phyloP scores from a whole-genome alignment of 2,113 vertebrate species.

The Varanus salvator region DNA sequence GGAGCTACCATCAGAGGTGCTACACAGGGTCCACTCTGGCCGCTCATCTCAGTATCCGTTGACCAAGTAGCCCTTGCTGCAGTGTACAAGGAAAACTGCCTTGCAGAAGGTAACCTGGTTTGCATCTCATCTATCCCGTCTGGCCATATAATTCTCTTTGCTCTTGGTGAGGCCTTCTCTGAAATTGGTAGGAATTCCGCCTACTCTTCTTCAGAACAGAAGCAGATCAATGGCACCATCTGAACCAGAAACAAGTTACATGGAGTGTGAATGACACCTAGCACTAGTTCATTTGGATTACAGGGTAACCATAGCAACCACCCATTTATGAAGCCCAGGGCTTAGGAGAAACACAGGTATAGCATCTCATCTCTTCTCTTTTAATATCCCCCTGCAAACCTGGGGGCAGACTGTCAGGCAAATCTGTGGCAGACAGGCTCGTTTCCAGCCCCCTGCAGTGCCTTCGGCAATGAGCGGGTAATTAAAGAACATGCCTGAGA shows the following conservation, averaged over 20 bases:
- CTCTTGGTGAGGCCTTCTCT: background rate
- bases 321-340: background rate
- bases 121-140: background rate
- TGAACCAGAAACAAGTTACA: slow-evolving; percentile 4
- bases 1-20: too few relatives aligned
- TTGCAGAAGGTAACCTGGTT: background rate
- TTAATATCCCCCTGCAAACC: slow-evolving; percentile 13
- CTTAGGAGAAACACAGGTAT: background rate
- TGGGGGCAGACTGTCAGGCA: background rate
- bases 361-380: background rate
- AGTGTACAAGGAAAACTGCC: background rate
- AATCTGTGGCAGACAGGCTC: slow-evolving; percentile 19
- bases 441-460: slow-evolving; percentile 3
- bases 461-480: background rate
- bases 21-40: background rate
- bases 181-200: background rate
- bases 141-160: background rate
- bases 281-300: slow-evolving; percentile 3
- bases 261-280: background rate
- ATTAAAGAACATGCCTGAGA: slow-evolving; percentile 28
- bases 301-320: background rate
- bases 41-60: background rate
- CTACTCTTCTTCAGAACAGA: background rate
- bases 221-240: background rate
- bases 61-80: too few relatives aligned